phyloP scores from a whole-genome alignment of 2,888 invertebrate genomes.

The Dolichopus griseipennis region DNA sequence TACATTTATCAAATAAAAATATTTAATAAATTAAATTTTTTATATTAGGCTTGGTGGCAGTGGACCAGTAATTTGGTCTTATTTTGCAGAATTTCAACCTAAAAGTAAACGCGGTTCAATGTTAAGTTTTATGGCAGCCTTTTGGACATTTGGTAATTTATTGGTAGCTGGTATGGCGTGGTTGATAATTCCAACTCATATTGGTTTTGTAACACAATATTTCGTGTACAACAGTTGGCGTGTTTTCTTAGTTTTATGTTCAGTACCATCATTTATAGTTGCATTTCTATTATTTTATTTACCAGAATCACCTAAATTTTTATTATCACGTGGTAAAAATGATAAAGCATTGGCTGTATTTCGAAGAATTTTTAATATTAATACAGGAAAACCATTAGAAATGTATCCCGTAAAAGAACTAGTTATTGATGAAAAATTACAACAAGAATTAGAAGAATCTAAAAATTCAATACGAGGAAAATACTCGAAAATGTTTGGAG shows the following conservation, averaged over 20 bases:
- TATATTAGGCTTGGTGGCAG: constrained; percentile 38
- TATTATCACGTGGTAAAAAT: constrained; percentile 67
- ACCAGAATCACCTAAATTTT: constrained; percentile 87
- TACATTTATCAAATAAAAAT: no score
- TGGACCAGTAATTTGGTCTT: constrained; percentile 88
- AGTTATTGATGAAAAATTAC: constrained; percentile 50
- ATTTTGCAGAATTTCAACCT: constrained; percentile 91
- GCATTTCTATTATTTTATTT: constrained; percentile 71
- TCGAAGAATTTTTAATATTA: constrained; percentile 68
- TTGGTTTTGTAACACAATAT: constrained; percentile 56
- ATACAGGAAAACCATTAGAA: constrained; percentile 66
- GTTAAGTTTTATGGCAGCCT: constrained; percentile 89
- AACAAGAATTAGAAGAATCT: constrained; percentile 34
- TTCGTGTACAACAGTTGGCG: constrained; percentile 89
- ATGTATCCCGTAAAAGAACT: constrained; percentile 68
- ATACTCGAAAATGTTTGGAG: constrained; percentile 61
- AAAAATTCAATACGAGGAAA: constrained; percentile 55
- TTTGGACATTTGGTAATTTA: constrained; percentile 89
- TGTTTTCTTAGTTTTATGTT: constrained; percentile 80
- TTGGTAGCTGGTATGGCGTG: constrained; percentile 79
- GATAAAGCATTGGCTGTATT: constrained; percentile 77
- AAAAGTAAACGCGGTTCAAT: constrained; percentile 82
- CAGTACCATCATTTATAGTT: constrained; percentile 79
- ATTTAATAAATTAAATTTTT: neutral
- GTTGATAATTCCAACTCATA: constrained; percentile 62